Evolutionary conservation across 2,797 vertebrate genomes (phyloP), one percentile per base, ranked within the genome.

Genomic region (Pantherophis vulpinus): DNA sequence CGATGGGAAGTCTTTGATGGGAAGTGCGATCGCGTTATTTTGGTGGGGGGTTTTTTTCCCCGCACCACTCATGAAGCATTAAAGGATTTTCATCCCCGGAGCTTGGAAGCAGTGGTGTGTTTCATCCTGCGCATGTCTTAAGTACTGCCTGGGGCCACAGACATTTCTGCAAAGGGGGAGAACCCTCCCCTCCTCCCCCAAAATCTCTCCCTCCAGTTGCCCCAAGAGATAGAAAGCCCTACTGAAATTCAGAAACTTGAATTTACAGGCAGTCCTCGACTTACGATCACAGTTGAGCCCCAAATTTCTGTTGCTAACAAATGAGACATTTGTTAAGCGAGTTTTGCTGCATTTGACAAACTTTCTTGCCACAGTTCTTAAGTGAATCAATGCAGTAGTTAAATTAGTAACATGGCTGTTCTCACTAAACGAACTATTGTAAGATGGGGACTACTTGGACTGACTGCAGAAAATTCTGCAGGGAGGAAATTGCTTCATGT

Each of bases 131-230:
- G 79, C 25, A 29, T 74, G 51, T 60, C 91, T 18, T 18, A 37
- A n/a, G 51, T 9, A 14, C 51, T 95, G 94, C 92, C 95, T 95
- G 93, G 95, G 86, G 87, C 92, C 87, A 94, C 96, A 96, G 94
- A 95, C 96, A 97, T 0, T 0, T 32, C 87, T 74, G 0, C 0
- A 60, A 63, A 93, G 23, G 91, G 95, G 95, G 93, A 94, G 94
- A 94, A 94, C 37, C 32, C 16, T 37, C 16, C 32, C 70, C n/a
- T 61, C 13, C 5, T 70, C 60, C 54, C 91, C 54, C 92, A 91
- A 92, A 61, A 93, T 91, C 55, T 94, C 51, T 94, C 94, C 93
- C 96, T 94, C 92, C 92, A 90, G 93, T 3, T 0, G 0, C 8
- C 88, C 20, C 42, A 0, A 92, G 94, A 94, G 96, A 95, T 94